Conservation (phyloP, 2,113 vertebrate genomes). For the Cranoglanis bouderius region DNA sequence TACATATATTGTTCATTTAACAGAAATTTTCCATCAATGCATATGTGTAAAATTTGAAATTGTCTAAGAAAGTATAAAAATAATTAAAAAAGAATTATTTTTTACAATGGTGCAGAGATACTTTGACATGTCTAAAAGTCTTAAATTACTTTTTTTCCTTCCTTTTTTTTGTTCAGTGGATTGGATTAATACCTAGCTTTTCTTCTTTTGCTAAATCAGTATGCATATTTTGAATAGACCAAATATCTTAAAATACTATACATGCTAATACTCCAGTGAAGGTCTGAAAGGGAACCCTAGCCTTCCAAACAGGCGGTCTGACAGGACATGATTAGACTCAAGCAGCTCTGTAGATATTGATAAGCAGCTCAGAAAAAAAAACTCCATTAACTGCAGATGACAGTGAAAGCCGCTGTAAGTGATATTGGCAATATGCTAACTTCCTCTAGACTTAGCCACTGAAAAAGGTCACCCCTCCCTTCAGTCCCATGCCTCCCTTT, state of each 20-base stretch:
- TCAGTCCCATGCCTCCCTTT: background rate
- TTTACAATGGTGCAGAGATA: background rate
- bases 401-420: background rate
- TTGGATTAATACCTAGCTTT: background rate
- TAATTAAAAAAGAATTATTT: too few relatives aligned
- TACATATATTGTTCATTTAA: background rate
- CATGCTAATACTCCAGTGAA: background rate
- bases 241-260: background rate
- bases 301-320: background rate
- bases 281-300: background rate
- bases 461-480: background rate
- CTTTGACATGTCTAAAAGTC: background rate
- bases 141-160: background rate
- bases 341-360: slow-evolving; percentile 28
- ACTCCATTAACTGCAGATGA: background rate
- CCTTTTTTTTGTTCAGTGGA: background rate
- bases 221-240: background rate
- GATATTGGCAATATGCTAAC: background rate
- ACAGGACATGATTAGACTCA: slow-evolving; percentile 40
- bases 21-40: background rate
- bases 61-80: background rate
- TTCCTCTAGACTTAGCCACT: background rate
- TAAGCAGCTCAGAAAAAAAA: slow-evolving; percentile 28
- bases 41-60: background rate
- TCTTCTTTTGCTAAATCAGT: slow-evolving; percentile 45